These are phyloP conservation scores for Ibidorhyncha struthersii DNA, from an alignment of 2,113 vertebrate species.

Conservation along the genomic window DNA sequence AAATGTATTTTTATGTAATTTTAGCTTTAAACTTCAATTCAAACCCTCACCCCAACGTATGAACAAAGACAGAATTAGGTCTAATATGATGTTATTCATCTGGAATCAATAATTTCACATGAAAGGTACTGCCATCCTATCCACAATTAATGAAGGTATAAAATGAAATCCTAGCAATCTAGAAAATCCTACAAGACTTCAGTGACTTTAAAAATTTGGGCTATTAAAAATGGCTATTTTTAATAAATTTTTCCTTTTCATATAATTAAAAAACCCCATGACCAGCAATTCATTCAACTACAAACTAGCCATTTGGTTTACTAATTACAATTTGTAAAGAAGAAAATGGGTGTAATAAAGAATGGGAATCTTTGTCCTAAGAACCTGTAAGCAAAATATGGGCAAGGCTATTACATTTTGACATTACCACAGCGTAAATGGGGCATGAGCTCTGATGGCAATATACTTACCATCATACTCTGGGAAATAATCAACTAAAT, in stretches of 20 bases:
- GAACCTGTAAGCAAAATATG: not conserved
- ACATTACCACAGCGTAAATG: not conserved
- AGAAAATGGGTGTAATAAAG: not conserved
- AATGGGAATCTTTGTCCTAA: not conserved
- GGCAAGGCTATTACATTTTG: not conserved
- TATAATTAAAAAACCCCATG: not conserved
- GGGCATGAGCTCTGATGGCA: not conserved
- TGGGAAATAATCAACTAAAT: constrained; percentile 92
- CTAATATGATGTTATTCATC: not conserved
- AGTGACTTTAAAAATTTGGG: not conserved
- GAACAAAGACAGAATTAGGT: not conserved
- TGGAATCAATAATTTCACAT: not conserved
- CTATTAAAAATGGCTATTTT: not conserved
- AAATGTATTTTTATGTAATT: not conserved
- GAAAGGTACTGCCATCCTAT: not conserved
- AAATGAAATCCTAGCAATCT: not conserved
- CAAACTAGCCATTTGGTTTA: not conserved
- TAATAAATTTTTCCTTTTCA: not conserved
- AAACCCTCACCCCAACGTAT: not conserved
- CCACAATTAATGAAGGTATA: not conserved
- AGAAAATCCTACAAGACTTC: not conserved
- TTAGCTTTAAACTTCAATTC: not conserved
- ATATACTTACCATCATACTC: constrained; percentile 87
- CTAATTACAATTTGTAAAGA: not conserved
- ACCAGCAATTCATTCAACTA: not conserved